Evolutionary conservation across 2,113 vertebrate genomes (phyloP).

Genomic region (Cheirogaleus medius): DNA sequence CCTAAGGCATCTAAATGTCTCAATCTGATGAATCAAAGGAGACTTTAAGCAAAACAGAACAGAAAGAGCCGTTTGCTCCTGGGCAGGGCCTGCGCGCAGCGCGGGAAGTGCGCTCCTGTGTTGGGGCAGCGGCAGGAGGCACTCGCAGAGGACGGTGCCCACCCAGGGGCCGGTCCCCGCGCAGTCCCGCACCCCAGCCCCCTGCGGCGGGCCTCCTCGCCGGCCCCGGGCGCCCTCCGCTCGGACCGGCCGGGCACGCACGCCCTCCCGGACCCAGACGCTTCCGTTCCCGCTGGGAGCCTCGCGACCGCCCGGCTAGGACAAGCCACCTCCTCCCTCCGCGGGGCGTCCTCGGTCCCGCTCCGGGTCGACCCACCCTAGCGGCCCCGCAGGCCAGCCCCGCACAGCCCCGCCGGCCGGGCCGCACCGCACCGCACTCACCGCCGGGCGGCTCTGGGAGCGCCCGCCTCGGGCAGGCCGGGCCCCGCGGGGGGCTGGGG

Average conservation of each 20-base stretch:
- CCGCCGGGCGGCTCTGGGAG: not conserved
- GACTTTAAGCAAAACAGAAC: not conserved
- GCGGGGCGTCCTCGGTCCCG: not conserved
- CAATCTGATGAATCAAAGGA: not conserved
- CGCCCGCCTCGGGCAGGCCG: not conserved
- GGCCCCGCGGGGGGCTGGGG: not conserved
- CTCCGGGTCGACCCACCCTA: not conserved
- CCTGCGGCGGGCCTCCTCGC: not conserved
- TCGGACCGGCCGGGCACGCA: not conserved
- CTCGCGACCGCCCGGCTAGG: not conserved
- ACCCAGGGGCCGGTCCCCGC: not conserved
- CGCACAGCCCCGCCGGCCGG: not conserved
- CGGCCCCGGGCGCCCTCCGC: not conserved
- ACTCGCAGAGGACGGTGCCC: not conserved
- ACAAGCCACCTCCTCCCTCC: not conserved
- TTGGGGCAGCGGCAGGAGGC: not conserved
- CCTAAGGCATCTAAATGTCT: not conserved
- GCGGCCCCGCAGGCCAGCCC: not conserved
- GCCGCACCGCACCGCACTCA: not conserved
- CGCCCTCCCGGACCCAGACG: not conserved
- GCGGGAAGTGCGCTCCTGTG: not conserved
- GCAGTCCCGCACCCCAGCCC: not conserved
- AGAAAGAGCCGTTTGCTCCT: not conserved
- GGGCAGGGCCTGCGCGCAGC: slow-evolving; percentile 10
- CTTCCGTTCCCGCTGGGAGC: not conserved